Percentiles rank a stretch among this genome's conserved stretches.
These are phyloP conservation scores for Clusia tigrina DNA, from an alignment of 2,888 invertebrate species.

Conservation along the genomic window DNA sequence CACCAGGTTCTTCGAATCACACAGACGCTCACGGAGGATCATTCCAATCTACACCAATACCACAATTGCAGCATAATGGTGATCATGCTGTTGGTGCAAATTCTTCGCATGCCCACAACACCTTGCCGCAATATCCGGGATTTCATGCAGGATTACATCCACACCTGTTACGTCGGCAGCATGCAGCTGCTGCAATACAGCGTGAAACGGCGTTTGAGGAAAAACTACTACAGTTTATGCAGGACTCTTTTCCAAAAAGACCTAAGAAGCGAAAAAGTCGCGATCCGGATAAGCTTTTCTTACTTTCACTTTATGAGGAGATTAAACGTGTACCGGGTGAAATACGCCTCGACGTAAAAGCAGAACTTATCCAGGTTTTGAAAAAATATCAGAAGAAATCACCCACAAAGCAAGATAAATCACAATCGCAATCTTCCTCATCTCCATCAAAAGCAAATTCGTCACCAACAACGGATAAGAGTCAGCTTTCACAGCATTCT, in stretches of 20 bases:
- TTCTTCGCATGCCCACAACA: conserved; percentile 48
- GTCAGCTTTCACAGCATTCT: conserved; percentile 42
- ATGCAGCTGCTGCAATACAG: conserved; percentile 49
- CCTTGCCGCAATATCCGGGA: conserved; percentile 56
- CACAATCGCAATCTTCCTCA: conserved; percentile 42
- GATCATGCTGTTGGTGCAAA: conserved; percentile 45
- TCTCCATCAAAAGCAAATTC: conserved; percentile 38
- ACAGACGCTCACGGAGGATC: conserved; percentile 49
- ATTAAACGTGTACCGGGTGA: conserved; percentile 61
- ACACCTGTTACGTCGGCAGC: conserved; percentile 54
- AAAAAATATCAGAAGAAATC: conserved; percentile 61
- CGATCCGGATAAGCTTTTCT: conserved; percentile 59
- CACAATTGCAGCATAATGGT: conserved; percentile 53
- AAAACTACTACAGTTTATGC: conserved; percentile 60
- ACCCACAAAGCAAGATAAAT: conserved; percentile 53
- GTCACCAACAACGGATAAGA: conserved; percentile 43
- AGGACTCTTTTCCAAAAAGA: conserved; percentile 61
- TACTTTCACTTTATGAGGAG: conserved; percentile 59
- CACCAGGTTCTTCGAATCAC: conserved; percentile 57
- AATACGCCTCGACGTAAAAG: conserved; percentile 58
- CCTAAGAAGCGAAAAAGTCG: conserved; percentile 61
- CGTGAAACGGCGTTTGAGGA: conserved; percentile 60
- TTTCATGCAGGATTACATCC: conserved; percentile 57
- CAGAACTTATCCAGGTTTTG: conserved; percentile 60
- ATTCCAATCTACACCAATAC: conserved; percentile 50